phyloP scores from a whole-genome alignment of 2,113 vertebrate genomes.

The Manacus vitellinus region DNA sequence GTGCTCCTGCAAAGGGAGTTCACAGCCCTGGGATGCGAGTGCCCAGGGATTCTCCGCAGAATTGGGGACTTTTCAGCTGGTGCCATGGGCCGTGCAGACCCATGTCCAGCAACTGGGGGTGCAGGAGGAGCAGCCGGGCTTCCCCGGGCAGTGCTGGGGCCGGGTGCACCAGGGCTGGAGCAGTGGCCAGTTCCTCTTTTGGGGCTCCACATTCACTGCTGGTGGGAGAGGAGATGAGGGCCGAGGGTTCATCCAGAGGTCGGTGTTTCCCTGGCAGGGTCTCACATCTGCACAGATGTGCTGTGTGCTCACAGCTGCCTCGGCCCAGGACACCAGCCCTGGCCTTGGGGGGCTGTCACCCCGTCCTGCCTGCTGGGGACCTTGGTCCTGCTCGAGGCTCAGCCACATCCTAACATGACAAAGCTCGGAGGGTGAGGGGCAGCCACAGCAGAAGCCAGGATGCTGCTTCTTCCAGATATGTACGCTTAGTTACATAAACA shows the following conservation, averaged over 20 bases:
- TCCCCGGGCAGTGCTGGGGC: not conserved
- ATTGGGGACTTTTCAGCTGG: conserved; percentile 22
- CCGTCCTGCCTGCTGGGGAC: not conserved
- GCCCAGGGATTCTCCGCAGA: not conserved
- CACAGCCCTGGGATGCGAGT: not conserved
- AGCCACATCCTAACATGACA: not conserved
- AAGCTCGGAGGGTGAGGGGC: not conserved
- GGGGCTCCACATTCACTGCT: not conserved
- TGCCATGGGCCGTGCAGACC: not conserved
- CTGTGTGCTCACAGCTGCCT: not conserved
- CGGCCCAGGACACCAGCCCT: not conserved
- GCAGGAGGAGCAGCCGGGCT: not conserved
- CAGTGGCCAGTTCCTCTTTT: not conserved
- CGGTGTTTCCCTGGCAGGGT: conserved; percentile 47
- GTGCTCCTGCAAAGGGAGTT: not conserved
- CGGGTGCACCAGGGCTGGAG: not conserved
- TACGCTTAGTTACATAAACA: rapidly evolving
- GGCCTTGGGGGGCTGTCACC: not conserved
- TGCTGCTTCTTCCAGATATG: not conserved
- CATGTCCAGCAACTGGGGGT: not conserved
- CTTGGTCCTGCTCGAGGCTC: not conserved
- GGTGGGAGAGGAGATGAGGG: conserved; percentile 52
- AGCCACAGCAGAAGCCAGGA: not conserved
- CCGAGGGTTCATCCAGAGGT: conserved; percentile 37
- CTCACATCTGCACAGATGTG: conserved; percentile 70